A percentile compares a stretch with the other conserved stretches of the same genome.
Evolutionary conservation across 2,797 vertebrate species (phyloP).

Genomic region (Benthosema pterotum): DNA sequence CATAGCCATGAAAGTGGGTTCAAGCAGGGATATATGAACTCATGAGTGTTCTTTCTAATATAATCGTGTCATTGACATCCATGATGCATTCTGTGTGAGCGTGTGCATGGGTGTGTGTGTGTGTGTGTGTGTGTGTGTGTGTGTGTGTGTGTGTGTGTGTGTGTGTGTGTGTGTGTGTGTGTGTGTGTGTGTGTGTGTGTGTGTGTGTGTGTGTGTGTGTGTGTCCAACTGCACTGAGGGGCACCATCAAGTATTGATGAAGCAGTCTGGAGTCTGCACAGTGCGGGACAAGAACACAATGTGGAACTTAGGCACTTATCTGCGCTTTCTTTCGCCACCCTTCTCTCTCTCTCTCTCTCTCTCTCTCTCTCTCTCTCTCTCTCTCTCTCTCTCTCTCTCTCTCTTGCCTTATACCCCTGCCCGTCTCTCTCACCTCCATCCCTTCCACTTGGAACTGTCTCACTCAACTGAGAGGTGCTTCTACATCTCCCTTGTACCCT

Average conservation of each 20-base stretch:
- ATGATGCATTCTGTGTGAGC: not conserved
- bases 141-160: too few relatives aligned
- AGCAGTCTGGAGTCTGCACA: conserved; percentile 58
- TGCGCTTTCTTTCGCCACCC: not conserved
- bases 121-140: not conserved
- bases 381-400: not conserved
- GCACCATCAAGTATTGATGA: conserved; percentile 68
- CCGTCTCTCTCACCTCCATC: not conserved
- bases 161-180: too few relatives aligned
- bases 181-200: too few relatives aligned
- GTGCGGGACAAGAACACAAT: conserved; percentile 43
- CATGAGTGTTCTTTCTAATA: too few relatives aligned
- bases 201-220: too few relatives aligned
- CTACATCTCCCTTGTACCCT: not conserved
- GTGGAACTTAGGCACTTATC: conserved; percentile 29
- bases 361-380: conserved; percentile 7
- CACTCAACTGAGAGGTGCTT: too few relatives aligned
- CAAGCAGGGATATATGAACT: too few relatives aligned
- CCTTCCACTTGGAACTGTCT: too few relatives aligned
- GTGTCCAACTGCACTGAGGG: conserved; percentile 19
- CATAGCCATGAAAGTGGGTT: too few relatives aligned
- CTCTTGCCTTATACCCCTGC: not conserved
- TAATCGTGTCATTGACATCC: not conserved
- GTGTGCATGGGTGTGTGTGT: conserved; percentile 3
- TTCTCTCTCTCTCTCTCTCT: not conserved